Conservation (phyloP, 1,140 invertebrate species). For the Carposina sasakii region DNA sequence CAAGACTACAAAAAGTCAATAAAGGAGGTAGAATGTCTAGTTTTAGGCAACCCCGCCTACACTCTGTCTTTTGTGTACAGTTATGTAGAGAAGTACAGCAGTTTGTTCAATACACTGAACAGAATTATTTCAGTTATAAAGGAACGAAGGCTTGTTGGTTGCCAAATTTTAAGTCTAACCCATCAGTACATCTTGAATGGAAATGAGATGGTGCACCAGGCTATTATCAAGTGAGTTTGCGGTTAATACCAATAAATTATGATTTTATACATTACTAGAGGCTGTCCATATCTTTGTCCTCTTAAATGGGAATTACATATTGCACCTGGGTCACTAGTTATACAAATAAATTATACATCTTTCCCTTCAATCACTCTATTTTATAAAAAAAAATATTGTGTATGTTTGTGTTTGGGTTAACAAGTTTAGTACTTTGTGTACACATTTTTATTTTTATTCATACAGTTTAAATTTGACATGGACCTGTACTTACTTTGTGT, state of each 20-base stretch:
- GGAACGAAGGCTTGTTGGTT: slow-evolving; percentile 58
- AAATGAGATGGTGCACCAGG: slow-evolving; percentile 57
- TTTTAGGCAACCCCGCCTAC: slow-evolving; percentile 57
- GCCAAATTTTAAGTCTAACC: slow-evolving; percentile 62
- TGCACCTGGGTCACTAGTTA: too few species aligned
- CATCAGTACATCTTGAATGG: slow-evolving; percentile 65
- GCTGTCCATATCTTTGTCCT: too few species aligned
- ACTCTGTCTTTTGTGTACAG: slow-evolving; percentile 62
- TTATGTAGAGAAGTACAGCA: slow-evolving; percentile 58
- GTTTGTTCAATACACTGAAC: slow-evolving; percentile 60
- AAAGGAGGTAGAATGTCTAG: slow-evolving; percentile 52
- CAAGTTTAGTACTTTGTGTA: too few species aligned
- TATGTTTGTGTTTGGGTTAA: too few species aligned
- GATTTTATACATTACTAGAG: slow-evolving; percentile 7
- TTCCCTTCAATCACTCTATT: too few species aligned
- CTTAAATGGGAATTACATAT: too few species aligned
- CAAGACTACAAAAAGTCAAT: slow-evolving; percentile 56
- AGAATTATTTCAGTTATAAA: slow-evolving; percentile 59
- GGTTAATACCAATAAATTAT: slow-evolving; percentile 7
- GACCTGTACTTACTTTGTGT: too few species aligned
- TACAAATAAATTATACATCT: too few species aligned
- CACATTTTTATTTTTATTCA: too few species aligned
- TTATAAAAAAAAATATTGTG: too few species aligned
- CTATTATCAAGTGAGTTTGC: slow-evolving; percentile 49
- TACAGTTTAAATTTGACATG: too few species aligned